Evolutionary conservation across 2,888 invertebrate genomes (phyloP).

Genomic region (Dicycla oo): DNA sequence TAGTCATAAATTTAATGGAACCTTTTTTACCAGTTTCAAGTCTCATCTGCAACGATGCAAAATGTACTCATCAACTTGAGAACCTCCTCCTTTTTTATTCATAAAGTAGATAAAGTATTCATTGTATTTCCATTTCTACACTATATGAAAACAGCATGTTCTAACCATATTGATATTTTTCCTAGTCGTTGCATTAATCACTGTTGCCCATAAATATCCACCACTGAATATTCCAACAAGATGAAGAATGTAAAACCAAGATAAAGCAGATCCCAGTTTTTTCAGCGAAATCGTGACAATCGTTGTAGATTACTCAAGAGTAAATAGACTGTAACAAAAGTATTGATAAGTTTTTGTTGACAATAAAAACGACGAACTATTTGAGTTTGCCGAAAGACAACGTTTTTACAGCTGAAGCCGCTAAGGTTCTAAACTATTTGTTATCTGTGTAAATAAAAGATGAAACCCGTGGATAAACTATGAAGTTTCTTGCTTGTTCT

Average conservation of each 20-base stretch:
- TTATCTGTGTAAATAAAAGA: constrained; percentile 34
- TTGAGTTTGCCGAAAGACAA: constrained; percentile 25
- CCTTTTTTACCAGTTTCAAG: neutral
- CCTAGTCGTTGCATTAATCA: neutral
- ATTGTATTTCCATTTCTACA: neutral
- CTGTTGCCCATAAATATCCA: neutral
- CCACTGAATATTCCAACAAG: neutral
- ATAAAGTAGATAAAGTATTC: no score
- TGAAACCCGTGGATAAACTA: constrained; percentile 3
- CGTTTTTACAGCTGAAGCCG: constrained; percentile 29
- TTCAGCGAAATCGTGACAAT: constrained; percentile 27
- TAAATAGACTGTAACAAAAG: constrained; percentile 57
- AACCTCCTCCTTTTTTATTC: neutral
- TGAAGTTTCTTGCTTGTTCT: neutral
- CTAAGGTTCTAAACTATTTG: constrained; percentile 28
- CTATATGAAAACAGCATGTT: neutral
- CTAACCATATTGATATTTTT: neutral
- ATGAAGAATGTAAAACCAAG: constrained; percentile 11
- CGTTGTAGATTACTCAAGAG: constrained; percentile 28
- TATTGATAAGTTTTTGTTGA: constrained; percentile 43
- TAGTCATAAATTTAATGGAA: no score
- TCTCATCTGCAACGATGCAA: neutral
- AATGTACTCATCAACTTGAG: neutral
- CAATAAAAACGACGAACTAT: constrained; percentile 35
- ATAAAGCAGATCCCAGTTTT: constrained; percentile 19